Evolutionary conservation across 2,113 vertebrate genomes (phyloP), one percentile per base, ranked within the genome.

Genomic region (Columbina picui): DNA sequence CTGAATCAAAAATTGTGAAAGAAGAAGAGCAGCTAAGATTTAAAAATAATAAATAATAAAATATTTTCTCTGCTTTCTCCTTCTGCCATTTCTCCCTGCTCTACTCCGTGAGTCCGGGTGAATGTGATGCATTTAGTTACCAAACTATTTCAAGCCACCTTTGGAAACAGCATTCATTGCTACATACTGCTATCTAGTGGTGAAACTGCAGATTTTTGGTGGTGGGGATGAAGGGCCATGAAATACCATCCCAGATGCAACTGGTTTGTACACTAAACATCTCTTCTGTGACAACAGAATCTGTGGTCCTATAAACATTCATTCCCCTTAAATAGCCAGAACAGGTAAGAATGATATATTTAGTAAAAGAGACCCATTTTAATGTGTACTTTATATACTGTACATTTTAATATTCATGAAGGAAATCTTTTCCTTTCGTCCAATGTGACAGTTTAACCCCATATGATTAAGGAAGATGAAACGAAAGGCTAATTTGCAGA

Each of bases 121-220:
- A 14, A 6, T 4, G n/a, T 0, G 0, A 36, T 14, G 30, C 6
- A 0, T 17, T 57, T n/a, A 19, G 19, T 4, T 3, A 25, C 4
- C 8, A 49, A 27, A 39, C 19, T 6, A 1, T 20, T 55, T 6
- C 61, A 5, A 12, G 16, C 20, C 14, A 2, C 14, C 43, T 43
- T 6, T 12, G 63, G 59, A 53, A 17, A 8, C 4, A 43, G 23
- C 41, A 93, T 96, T 74, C 81, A 1, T 56, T 95, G 93, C 95
- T 63, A 36, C 70, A 83, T 69, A 39, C 94, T 92, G 96, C 95
- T 74, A 79, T 94, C 96, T 96, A 93, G 96, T 60, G 96, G 96
- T 29, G 43, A 76, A 84, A 27, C 73, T 53, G 74, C 61, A 59
- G 39, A 74, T 8, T 55, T 18, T 30, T 22, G 0, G 17, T 19